These are phyloP conservation scores for Solenodon paradoxus DNA, from an alignment of 2,113 vertebrate species.

Conservation along the genomic window DNA sequence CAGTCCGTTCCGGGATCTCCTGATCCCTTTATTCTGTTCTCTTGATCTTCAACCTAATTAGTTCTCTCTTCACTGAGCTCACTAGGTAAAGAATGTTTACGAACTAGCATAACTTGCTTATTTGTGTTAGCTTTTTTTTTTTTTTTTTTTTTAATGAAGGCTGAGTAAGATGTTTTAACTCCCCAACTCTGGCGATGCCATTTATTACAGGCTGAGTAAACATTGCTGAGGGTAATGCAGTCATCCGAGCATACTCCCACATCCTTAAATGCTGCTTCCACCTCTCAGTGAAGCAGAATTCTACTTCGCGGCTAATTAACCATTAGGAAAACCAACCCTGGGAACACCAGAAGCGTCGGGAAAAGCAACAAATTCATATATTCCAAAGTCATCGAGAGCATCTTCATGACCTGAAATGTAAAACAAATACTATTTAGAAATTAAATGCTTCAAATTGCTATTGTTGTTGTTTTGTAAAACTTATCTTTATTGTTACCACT, in stretches of 20 bases:
- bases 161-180: neutral
- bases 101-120: neutral
- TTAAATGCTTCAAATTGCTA: neutral
- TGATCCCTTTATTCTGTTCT: neutral
- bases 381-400: constrained; percentile 95
- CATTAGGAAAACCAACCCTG: constrained; percentile 84
- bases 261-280: neutral
- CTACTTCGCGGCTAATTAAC: neutral
- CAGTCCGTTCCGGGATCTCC: neutral
- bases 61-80: neutral
- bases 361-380: constrained; percentile 95
- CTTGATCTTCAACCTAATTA: neutral
- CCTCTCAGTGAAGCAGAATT: constrained; percentile 37
- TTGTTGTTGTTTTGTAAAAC: neutral
- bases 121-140: neutral
- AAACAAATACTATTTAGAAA: constrained; percentile 50
- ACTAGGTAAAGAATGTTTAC: neutral
- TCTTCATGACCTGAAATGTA: constrained; percentile 91
- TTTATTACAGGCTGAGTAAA: neutral
- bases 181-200: neutral
- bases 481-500: neutral
- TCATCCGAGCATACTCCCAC: neutral
- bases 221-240: neutral
- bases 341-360: constrained; percentile 87
- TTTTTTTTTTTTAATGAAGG: no score